Percentiles rank a stretch among this genome's conserved stretches.
Conservation (phyloP, 1,140 invertebrate genomes). For the Drosophila bocki region DNA sequence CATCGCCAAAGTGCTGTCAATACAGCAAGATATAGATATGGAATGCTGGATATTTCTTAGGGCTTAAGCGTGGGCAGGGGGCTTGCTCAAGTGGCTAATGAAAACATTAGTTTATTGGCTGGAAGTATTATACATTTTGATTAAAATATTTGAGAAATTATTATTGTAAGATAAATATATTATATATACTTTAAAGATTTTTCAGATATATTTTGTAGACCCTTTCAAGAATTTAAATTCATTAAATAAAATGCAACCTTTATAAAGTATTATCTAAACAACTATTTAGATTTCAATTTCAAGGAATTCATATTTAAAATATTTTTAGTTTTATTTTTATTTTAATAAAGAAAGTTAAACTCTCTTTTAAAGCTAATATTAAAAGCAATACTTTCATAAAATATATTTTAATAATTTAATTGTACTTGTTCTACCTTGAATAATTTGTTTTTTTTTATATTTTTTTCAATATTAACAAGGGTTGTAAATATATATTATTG, state of each 20-base stretch:
- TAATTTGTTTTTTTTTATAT: neutral
- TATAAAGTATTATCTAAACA: no score
- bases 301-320: no score
- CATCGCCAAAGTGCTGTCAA: slow-evolving; percentile 39
- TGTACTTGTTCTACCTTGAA: neutral
- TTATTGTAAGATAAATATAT: neutral
- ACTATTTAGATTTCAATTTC: no score
- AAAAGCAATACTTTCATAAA: no score
- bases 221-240: neutral
- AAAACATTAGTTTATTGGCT: slow-evolving; percentile 12
- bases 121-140: neutral
- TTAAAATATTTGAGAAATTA: neutral
- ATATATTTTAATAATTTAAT: neutral
- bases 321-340: no score
- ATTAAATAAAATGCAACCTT: no score
- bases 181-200: neutral
- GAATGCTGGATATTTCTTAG: slow-evolving; percentile 3
- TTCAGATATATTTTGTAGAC: neutral
- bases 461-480: neutral
- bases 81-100: slow-evolving; percentile 14
- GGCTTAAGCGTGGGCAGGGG: neutral
- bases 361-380: no score
- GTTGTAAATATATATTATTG: neutral
- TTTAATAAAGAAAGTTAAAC: no score
- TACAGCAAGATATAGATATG: slow-evolving; percentile 21